Percentiles rank a stretch among this genome's conserved stretches.
These are phyloP conservation scores for Ascidia mentula DNA, from an alignment of 23 tunicate species.

Conservation along the genomic window DNA sequence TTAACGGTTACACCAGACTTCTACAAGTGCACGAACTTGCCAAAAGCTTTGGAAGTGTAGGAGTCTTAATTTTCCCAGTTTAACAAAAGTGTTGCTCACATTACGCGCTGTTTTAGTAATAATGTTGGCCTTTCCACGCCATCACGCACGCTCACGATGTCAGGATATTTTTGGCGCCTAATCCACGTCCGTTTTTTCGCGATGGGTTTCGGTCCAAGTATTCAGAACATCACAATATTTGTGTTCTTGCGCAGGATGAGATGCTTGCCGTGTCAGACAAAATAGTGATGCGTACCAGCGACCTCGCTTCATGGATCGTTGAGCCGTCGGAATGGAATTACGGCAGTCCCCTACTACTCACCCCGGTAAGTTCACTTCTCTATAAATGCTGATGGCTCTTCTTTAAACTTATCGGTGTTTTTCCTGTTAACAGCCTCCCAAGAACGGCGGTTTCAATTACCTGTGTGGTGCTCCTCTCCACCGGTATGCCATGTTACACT, in stretches of 20 bases:
- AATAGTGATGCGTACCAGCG: slow-evolving; percentile 49
- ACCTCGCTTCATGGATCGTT: slow-evolving; percentile 62
- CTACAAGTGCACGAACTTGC: too few species aligned
- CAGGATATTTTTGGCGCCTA: too few species aligned
- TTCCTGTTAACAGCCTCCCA: slow-evolving; percentile 17
- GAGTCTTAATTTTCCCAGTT: too few species aligned
- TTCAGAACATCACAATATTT: too few species aligned
- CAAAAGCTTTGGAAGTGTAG: too few species aligned
- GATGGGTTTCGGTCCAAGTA: too few species aligned
- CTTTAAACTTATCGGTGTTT: background rate
- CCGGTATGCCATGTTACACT: slow-evolving; percentile 18
- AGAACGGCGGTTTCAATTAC: slow-evolving; percentile 11
- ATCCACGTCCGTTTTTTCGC: too few species aligned
- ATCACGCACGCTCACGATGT: too few species aligned
- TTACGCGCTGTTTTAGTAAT: too few species aligned
- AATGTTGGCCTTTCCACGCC: too few species aligned
- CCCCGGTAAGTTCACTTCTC: slow-evolving; percentile 13
- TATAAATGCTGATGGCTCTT: background rate
- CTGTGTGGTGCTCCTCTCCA: slow-evolving; percentile 23
- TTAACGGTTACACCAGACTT: too few species aligned
- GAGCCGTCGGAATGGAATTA: slow-evolving; percentile 72
- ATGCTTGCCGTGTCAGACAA: slow-evolving; percentile 72
- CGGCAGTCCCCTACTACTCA: slow-evolving; percentile 36
- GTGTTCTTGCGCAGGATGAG: slow-evolving; percentile 52
- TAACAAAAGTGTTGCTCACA: too few species aligned